Evolutionary conservation across 2,888 invertebrate genomes (phyloP), one percentile per base, ranked within the genome.

Genomic region (Lasius platythorax): DNA sequence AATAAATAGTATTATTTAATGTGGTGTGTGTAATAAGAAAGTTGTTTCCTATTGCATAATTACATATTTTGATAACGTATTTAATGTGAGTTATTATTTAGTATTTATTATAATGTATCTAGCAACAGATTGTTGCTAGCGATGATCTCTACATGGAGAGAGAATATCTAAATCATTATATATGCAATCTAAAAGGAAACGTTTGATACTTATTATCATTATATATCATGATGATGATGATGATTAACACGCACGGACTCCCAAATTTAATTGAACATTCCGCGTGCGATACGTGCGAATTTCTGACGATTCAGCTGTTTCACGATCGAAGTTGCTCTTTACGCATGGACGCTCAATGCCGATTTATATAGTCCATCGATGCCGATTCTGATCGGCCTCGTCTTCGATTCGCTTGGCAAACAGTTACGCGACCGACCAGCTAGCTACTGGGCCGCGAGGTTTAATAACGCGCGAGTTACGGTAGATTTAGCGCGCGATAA

Each of bases 401-500:
- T 70, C 61, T 81, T 74, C 61, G 75, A 74, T 74, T 81, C 74
- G 74, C 74, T 61, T 73, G 61, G 61, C 79, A 46, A 81, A 81
- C 79, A 81, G 79, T 81, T 81, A 81, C 23, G 75, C 79, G 79
- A 78, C 75, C 61, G 64, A 33, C 30, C 79, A 67, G 67, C 66
- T 83, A 74, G 67, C 66, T 83, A 74, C 79, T 68, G 79, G 67
- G 37, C 79, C 79, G 46, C 82, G 67, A 61, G 67, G 30, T 83
- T 74, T 70, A 68, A 74, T 73, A 75, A 83, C 67, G 73, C 68
- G 63, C 76, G 75, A 70, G 83, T 85, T 85, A 87, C 87, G 85
- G 85, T 79, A 87, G 85, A 87, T 85, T 87, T 87, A 87, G 73
- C 76, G 75, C 56, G 64, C 61, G 82, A 85, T 86, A 82, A 73